A percentile compares a stretch with the other conserved stretches of the same genome.
Conservation (phyloP, 2,797 vertebrate species). For the Oreochromis grahami region DNA sequence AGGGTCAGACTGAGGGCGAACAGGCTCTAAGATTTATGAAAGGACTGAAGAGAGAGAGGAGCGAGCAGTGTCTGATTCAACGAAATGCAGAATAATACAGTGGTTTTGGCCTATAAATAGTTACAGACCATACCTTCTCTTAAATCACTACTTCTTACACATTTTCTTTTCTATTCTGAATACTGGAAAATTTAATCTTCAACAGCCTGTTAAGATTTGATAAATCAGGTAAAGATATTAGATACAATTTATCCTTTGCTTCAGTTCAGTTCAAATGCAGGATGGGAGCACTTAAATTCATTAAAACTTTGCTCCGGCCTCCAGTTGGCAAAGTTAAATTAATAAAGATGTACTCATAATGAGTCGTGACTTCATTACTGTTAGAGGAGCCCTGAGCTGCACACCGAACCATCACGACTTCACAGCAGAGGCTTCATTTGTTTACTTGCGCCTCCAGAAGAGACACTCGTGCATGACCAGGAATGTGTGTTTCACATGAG, state of each 20-base stretch:
- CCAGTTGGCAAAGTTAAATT: background rate
- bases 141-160: background rate
- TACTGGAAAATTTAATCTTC: background rate
- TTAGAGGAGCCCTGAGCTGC: slow-evolving; percentile 2
- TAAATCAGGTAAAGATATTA: background rate
- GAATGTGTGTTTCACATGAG: background rate
- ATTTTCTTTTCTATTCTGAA: background rate
- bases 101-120: background rate
- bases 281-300: background rate
- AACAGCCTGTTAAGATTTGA: background rate
- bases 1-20: background rate
- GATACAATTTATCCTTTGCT: background rate
- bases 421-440: background rate
- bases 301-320: background rate
- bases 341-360: background rate
- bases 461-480: slow-evolving; percentile 5
- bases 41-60: background rate
- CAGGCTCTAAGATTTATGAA: background rate
- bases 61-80: background rate
- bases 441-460: background rate
- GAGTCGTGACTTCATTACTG: slow-evolving; percentile 9
- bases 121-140: background rate
- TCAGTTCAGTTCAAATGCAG: background rate
- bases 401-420: background rate
- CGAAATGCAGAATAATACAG: background rate